Percentiles rank a stretch among this genome's conserved stretches.
Conservation (phyloP, 2,797 vertebrate species). For the Pagetopsis macropterus region DNA sequence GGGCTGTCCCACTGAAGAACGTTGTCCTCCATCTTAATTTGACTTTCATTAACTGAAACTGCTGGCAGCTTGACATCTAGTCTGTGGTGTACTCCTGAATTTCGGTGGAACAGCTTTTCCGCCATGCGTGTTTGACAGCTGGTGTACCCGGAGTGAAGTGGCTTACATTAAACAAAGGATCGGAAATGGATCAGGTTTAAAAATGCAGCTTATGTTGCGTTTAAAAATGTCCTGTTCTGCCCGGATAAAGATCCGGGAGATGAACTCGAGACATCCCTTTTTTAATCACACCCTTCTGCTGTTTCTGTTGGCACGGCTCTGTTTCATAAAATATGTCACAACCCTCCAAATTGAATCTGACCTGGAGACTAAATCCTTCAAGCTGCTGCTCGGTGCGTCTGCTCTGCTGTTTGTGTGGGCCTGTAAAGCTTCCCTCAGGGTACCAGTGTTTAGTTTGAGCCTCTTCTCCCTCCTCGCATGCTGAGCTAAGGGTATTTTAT, state of each 20-base stretch:
- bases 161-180: slow-evolving; percentile 10
- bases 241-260: slow-evolving; percentile 21
- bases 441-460: slow-evolving; percentile 73
- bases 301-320: slow-evolving; percentile 39
- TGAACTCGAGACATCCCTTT: slow-evolving; percentile 16
- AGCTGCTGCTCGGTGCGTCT: slow-evolving; percentile 30
- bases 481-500: slow-evolving; percentile 78
- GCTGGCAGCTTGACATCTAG: not conserved
- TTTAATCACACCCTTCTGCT: slow-evolving; percentile 26
- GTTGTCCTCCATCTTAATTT: not conserved
- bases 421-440: slow-evolving; percentile 68
- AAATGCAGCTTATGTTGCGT: slow-evolving; percentile 1
- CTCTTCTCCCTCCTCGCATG: slow-evolving; percentile 69
- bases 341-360: slow-evolving; percentile 49
- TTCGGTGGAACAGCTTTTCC: slow-evolving; percentile 14
- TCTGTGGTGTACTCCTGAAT: not conserved
- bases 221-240: slow-evolving; percentile 14
- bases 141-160: not conserved
- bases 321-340: slow-evolving; percentile 34
- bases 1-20: slow-evolving; percentile 3
- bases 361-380: slow-evolving; percentile 43
- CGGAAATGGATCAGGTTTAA: slow-evolving; percentile 3
- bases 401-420: slow-evolving; percentile 74
- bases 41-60: slow-evolving; percentile 4
- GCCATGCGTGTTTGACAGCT: slow-evolving; percentile 3